phyloP scores from a whole-genome alignment of 2,113 vertebrate genomes.

The Toxostoma redivivum region DNA sequence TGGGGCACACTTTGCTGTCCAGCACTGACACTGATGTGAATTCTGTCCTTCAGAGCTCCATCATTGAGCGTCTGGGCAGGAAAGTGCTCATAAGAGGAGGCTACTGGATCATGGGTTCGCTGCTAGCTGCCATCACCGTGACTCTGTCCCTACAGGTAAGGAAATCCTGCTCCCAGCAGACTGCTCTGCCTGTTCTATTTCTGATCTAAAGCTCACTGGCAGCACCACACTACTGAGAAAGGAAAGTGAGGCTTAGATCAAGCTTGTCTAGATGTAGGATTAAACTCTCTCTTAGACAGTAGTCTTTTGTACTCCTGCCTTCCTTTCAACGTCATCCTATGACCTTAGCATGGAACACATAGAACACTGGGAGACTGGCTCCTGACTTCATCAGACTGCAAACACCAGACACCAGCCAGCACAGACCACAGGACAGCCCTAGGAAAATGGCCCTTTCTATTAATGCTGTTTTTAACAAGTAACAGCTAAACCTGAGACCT shows the following conservation, averaged over 20 bases:
- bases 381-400: background rate
- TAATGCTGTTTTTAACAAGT: background rate
- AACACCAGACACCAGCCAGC: background rate
- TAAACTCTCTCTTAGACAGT: background rate
- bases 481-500: background rate
- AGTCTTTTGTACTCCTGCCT: background rate
- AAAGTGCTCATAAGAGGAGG: constrained; percentile 75
- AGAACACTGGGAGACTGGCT: background rate
- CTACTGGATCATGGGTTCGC: constrained; percentile 72
- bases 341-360: background rate
- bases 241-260: background rate
- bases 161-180: background rate
- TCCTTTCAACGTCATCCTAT: background rate
- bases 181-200: background rate
- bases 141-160: constrained; percentile 77
- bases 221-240: background rate
- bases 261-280: background rate
- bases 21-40: background rate
- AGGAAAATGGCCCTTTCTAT: background rate
- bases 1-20: background rate
- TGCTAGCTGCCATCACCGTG: constrained; percentile 67
- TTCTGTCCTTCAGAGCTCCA: constrained; percentile 66
- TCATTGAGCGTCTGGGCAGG: constrained; percentile 76
- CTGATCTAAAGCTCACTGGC: background rate
- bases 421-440: background rate